A percentile compares a stretch with the other conserved stretches of the same genome.
These are phyloP conservation scores for Belgica antarctica DNA, from an alignment of 2,888 invertebrate genomes.

Conservation along the genomic window DNA sequence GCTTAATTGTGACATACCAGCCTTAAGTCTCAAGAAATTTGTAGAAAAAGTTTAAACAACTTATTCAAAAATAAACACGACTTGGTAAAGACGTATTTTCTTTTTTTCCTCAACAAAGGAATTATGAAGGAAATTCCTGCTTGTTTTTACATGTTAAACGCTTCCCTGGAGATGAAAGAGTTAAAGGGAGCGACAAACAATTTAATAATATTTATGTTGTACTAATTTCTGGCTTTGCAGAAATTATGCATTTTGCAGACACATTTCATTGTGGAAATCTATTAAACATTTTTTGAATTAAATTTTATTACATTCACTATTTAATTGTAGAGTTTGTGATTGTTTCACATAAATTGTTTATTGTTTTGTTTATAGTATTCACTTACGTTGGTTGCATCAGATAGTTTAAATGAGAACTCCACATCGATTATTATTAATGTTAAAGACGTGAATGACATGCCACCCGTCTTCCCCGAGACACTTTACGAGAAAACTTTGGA, in stretches of 20 bases:
- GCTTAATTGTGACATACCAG: no score
- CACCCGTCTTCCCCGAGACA: conserved; percentile 74
- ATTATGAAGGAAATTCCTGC: no score
- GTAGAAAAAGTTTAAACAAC: no score
- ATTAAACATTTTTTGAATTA: not conserved
- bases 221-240: not conserved
- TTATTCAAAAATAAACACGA: no score
- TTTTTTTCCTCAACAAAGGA: not conserved
- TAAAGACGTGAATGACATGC: conserved; percentile 85
- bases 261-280: not conserved
- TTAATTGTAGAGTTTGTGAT: conserved; percentile 1
- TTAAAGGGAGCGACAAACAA: not conserved
- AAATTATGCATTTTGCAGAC: not conserved
- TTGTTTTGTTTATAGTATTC: conserved; percentile 67
- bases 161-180: no score
- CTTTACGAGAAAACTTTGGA: conserved; percentile 70
- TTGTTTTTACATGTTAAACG: no score
- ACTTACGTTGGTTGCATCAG: conserved; percentile 83
- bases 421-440: conserved; percentile 79
- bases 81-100: no score
- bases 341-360: conserved; percentile 46
- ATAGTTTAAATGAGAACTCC: conserved; percentile 85
- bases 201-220: not conserved
- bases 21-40: no score
- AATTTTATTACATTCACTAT: conserved; percentile 10